A percentile compares a stretch with the other conserved stretches of the same genome.
Conservation (phyloP, 2,797 vertebrate genomes). For the Trachops cirrhosus region DNA sequence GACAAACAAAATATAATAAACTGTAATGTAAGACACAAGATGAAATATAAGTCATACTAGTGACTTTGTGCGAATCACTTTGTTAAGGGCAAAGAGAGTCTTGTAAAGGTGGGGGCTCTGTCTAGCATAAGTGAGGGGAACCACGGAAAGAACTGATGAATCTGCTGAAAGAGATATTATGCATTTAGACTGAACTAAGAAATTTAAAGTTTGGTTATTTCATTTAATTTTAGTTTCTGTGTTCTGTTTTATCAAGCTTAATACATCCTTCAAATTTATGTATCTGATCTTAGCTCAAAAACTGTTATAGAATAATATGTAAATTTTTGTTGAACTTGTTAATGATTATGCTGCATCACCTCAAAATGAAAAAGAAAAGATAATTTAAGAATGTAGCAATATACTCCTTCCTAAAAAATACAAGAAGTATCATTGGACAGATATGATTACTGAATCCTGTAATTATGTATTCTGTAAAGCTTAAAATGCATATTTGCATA, state of each 20-base stretch:
- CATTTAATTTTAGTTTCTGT: background rate
- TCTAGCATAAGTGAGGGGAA: background rate
- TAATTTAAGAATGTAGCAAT: background rate
- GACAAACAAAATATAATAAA: background rate
- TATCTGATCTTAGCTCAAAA: background rate
- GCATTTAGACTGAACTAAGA: background rate
- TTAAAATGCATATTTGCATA: constrained; percentile 1
- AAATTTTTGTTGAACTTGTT: background rate
- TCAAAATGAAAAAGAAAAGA: background rate
- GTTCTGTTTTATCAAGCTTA: background rate
- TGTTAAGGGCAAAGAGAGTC: background rate
- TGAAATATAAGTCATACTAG: background rate
- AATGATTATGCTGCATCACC: background rate
- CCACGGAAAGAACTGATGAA: background rate
- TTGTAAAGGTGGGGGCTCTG: background rate
- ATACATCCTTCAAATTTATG: background rate
- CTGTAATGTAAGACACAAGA: background rate
- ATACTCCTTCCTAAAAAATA: background rate
- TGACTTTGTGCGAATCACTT: background rate
- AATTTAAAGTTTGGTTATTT: background rate
- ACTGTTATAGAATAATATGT: background rate
- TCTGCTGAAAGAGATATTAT: background rate
- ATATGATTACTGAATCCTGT: background rate
- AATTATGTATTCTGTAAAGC: background rate
- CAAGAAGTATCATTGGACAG: background rate